phyloP scores from a whole-genome alignment of 1,140 invertebrate genomes.

The Leptinotarsa lineolata region DNA sequence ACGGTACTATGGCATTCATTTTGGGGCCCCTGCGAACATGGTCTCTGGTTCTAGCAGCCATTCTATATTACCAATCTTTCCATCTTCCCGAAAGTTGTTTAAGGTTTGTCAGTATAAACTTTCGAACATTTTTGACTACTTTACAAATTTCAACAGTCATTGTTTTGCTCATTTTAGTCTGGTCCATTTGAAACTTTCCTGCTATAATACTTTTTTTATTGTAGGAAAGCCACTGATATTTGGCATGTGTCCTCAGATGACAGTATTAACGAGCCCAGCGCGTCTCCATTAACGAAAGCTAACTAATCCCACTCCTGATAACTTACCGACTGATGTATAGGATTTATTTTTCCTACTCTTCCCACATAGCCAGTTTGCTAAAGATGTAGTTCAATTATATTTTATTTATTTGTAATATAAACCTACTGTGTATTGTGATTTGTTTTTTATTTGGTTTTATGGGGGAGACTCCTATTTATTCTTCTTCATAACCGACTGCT shows the following conservation, averaged over 20 bases:
- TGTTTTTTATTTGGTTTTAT: neutral
- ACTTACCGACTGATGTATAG: neutral
- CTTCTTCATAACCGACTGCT: neutral
- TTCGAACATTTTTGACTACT: neutral
- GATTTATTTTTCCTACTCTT: constrained; percentile 14
- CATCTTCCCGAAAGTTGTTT: constrained; percentile 59
- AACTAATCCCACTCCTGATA: constrained; percentile 1
- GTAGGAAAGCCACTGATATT: constrained; percentile 38
- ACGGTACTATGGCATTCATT: constrained; percentile 77
- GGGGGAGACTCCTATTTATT: neutral
- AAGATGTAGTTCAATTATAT: neutral
- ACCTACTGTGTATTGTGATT: neutral
- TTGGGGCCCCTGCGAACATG: constrained; percentile 81
- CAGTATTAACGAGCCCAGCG: neutral
- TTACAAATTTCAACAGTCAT: neutral
- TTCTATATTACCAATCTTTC: constrained; percentile 67
- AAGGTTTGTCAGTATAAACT: constrained; percentile 53
- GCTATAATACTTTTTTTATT: constrained; percentile 12
- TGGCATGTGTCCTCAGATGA: constrained; percentile 24
- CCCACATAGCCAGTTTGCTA: neutral
- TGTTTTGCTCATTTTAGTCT: neutral
- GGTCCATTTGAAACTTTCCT: too few species aligned
- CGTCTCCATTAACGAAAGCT: constrained; percentile 10
- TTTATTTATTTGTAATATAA: constrained; percentile 12
- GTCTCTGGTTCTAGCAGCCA: constrained; percentile 70